Evolutionary conservation across 2,113 vertebrate species (phyloP).

Genomic region (Thamnophis sirtalis): DNA sequence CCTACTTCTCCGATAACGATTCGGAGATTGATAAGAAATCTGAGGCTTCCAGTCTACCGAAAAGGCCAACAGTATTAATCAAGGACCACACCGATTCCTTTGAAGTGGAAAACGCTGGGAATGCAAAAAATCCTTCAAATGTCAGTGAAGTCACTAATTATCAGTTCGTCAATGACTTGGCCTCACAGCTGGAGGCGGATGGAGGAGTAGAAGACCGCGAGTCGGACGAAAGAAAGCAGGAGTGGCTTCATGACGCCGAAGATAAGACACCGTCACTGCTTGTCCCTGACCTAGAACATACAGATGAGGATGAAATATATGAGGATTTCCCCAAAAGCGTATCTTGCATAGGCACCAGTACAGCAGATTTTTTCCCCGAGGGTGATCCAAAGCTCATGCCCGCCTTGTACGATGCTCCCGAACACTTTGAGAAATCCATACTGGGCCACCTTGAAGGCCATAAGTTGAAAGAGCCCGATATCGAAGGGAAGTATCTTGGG

Average conservation of each 20-base stretch:
- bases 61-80: background rate
- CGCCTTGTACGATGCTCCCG: conserved; percentile 19
- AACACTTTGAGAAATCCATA: conserved; percentile 67
- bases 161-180: conserved; percentile 10
- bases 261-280: conserved; percentile 35
- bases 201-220: conserved; percentile 33
- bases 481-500: conserved; percentile 89
- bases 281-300: conserved; percentile 30
- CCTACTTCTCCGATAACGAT: conserved; percentile 97
- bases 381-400: conserved; percentile 42
- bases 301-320: conserved; percentile 37
- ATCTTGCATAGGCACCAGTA: conserved; percentile 71
- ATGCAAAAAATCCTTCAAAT: background rate
- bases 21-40: conserved; percentile 85
- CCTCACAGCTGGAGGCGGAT: conserved; percentile 3
- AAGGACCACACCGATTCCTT: background rate
- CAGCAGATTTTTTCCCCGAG: conserved; percentile 63
- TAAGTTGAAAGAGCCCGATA: conserved; percentile 88
- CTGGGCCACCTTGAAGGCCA: conserved; percentile 69
- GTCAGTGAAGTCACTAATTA: background rate
- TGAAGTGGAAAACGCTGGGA: conserved; percentile 6
- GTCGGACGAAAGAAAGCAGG: background rate
- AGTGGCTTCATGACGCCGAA: conserved; percentile 22
- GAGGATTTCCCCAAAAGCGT: conserved; percentile 55
- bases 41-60: conserved; percentile 54